A percentile compares a stretch with the other conserved stretches of the same genome.
These are phyloP conservation scores for Synergus umbraculus DNA, from an alignment of 2,888 invertebrate genomes.

Conservation along the genomic window DNA sequence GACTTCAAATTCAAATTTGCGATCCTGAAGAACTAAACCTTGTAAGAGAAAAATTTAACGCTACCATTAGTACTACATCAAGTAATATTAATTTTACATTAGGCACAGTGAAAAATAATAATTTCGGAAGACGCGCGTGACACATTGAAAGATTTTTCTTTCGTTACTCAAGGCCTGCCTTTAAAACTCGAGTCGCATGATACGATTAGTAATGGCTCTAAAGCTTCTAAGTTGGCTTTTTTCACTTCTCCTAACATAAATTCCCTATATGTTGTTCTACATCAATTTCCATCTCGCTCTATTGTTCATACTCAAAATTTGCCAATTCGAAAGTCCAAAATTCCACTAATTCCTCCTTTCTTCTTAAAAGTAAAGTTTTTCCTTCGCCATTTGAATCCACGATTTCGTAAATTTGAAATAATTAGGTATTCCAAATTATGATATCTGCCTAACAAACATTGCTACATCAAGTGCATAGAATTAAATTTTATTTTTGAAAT, in stretches of 20 bases:
- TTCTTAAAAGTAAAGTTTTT: background rate
- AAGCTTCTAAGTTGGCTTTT: conserved; percentile 57
- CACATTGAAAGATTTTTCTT: background rate
- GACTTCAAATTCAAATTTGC: background rate
- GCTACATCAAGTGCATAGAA: background rate
- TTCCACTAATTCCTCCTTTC: background rate
- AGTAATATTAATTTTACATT: background rate
- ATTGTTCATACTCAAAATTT: background rate
- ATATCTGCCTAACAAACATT: background rate
- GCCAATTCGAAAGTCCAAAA: background rate
- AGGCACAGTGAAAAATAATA: conserved; percentile 18
- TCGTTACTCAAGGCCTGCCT: conserved; percentile 47
- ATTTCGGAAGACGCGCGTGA: conserved; percentile 18
- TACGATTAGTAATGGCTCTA: conserved; percentile 64
- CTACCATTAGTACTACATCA: background rate
- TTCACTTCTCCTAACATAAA: conserved; percentile 29
- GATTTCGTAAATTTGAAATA: background rate
- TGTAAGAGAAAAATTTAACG: background rate
- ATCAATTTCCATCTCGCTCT: background rate
- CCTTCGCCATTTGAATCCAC: background rate
- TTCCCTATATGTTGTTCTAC: background rate
- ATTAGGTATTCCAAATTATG: background rate
- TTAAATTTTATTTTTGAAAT: background rate
- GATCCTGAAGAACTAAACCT: background rate
- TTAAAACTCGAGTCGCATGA: conserved; percentile 63